These are phyloP conservation scores for Petrocephalus sullivani DNA, from an alignment of 2,797 vertebrate species.

Conservation along the genomic window DNA sequence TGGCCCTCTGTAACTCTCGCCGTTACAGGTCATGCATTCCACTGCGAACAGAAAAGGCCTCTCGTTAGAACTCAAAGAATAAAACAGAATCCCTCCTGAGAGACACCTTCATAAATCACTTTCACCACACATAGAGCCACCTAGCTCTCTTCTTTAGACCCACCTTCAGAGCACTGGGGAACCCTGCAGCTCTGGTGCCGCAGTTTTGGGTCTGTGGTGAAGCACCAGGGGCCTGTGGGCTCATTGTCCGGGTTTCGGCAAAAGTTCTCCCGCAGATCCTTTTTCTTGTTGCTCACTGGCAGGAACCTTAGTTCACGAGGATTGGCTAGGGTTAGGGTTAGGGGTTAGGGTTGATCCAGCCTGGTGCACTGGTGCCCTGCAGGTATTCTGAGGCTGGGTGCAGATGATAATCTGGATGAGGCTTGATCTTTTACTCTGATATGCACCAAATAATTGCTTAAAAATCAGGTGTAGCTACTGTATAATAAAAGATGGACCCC, in stretches of 20 bases:
- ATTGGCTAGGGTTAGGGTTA: not conserved
- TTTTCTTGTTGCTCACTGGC: conserved; percentile 79
- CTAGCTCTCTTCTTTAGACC: conserved; percentile 17
- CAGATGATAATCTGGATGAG: not conserved
- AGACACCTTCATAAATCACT: not conserved
- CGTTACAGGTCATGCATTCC: conserved; percentile 87
- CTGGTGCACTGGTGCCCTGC: not conserved
- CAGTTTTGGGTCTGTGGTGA: conserved; percentile 81
- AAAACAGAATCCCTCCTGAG: not conserved
- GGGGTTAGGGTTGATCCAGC: too few relatives aligned
- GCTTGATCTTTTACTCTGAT: not conserved
- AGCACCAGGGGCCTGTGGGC: conserved; percentile 91
- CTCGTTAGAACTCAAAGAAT: not conserved
- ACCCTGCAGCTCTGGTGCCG: conserved; percentile 85
- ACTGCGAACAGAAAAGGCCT: conserved; percentile 55
- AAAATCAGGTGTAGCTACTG: not conserved
- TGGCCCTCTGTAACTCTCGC: conserved; percentile 82
- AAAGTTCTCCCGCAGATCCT: conserved; percentile 90
- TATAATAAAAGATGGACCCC: not conserved
- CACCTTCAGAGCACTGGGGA: conserved; percentile 89
- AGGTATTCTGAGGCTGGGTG: too few relatives aligned
- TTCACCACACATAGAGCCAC: not conserved
- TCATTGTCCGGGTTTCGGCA: conserved; percentile 93
- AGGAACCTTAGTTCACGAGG: not conserved
- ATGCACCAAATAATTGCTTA: not conserved